Evolutionary conservation across 23 tunicate genomes (phyloP).

Genomic region (Styela clava): DNA sequence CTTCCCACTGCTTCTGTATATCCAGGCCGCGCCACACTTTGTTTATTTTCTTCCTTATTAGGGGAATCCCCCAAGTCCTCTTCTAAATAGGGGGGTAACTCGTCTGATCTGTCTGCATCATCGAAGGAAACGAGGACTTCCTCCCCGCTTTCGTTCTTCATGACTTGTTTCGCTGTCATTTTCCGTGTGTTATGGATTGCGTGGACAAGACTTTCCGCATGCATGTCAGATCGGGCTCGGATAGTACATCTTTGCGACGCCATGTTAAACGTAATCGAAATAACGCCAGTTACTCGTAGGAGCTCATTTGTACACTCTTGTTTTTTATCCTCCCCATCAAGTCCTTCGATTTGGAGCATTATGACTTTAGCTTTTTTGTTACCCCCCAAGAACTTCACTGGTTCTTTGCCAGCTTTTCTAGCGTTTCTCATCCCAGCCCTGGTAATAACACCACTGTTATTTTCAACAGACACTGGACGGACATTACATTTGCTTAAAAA

Average conservation of each 20-base stretch:
- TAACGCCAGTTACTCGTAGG: conserved; percentile 88
- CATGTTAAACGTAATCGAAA: conserved; percentile 93
- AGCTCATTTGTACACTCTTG: conserved; percentile 73
- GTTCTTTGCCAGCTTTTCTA: conserved; percentile 25
- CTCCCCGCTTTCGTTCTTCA: conserved; percentile 73
- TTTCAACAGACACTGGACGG: background rate
- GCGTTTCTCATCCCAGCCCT: conserved; percentile 61
- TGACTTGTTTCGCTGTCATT: conserved; percentile 84
- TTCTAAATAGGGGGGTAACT: conserved; percentile 74
- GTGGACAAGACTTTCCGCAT: conserved; percentile 66
- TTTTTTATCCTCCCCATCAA: conserved; percentile 63
- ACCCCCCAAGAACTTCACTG: conserved; percentile 71
- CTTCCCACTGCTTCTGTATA: conserved; percentile 40
- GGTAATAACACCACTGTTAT: conserved; percentile 33
- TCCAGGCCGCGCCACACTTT: conserved; percentile 75
- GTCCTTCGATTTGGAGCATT: conserved; percentile 63
- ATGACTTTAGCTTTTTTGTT: conserved; percentile 92
- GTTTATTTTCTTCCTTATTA: conserved; percentile 41
- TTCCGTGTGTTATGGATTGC: conserved; percentile 66
- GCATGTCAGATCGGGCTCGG: conserved; percentile 67
- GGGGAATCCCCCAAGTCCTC: conserved; percentile 86
- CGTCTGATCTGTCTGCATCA: conserved; percentile 25
- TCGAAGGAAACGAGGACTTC: conserved; percentile 60
- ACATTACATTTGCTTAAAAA: conserved; percentile 27
- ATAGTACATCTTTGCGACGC: conserved; percentile 59